Conservation (phyloP, 1,140 invertebrate species). For the Brachionus manjavacas region DNA sequence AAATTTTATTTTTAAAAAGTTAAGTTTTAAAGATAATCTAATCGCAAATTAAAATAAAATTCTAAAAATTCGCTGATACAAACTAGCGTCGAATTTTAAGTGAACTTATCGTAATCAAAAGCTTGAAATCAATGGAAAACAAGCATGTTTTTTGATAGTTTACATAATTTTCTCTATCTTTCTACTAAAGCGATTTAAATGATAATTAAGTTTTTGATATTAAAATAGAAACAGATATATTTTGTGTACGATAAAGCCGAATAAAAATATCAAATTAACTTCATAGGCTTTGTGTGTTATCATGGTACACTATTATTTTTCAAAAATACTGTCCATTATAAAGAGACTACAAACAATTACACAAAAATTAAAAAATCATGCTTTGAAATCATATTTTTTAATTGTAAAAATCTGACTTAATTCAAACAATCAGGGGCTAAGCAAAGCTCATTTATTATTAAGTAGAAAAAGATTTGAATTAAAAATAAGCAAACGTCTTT, state of each 20-base stretch:
- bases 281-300: neutral
- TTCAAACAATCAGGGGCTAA: neutral
- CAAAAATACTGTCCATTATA: neutral
- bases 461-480: neutral
- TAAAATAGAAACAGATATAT: neutral
- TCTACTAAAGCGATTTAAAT: neutral
- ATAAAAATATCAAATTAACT: slow-evolving; percentile 27
- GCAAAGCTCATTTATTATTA: neutral
- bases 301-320: neutral
- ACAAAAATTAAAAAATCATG: neutral
- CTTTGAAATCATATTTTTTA: neutral
- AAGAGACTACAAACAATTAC: neutral
- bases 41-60: neutral
- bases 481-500: neutral
- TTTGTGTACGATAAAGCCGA: neutral
- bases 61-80: neutral
- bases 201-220: slow-evolving; percentile 1
- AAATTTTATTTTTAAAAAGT: neutral
- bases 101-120: neutral
- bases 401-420: neutral
- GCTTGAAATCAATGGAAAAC: slow-evolving; percentile 1
- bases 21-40: neutral
- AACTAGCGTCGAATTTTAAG: slow-evolving; percentile 3
- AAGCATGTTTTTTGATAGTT: neutral
- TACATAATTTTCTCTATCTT: neutral